phyloP scores from a whole-genome alignment of 2,888 invertebrate genomes.

The Tetragonula carbonaria region DNA sequence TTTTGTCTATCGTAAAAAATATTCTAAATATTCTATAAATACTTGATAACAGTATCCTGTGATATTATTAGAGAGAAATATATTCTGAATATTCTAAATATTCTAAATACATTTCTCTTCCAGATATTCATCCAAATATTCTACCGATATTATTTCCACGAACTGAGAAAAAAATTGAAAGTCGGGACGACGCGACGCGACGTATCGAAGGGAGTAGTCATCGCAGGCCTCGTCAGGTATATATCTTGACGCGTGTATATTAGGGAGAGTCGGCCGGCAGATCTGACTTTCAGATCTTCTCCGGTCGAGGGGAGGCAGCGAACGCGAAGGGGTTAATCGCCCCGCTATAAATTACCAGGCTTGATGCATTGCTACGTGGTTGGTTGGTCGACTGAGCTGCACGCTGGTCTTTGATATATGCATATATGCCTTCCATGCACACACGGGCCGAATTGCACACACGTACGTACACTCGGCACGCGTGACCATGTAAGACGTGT shows the following conservation, averaged over 20 bases:
- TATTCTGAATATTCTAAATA: too few species aligned
- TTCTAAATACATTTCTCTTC: too few species aligned
- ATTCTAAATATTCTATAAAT: too few species aligned
- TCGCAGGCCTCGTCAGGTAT: constrained; percentile 22
- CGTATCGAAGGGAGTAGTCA: constrained; percentile 24
- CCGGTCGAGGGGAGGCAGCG: constrained; percentile 47
- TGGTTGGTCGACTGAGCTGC: constrained; percentile 74
- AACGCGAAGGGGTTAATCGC: constrained; percentile 76
- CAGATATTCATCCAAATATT: too few species aligned
- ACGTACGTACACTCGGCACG: not conserved
- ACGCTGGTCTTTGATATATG: constrained; percentile 73
- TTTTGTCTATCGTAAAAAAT: too few species aligned
- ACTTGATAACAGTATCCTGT: too few species aligned
- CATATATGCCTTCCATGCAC: constrained; percentile 49
- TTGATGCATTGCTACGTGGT: constrained; percentile 79
- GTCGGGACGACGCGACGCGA: not conserved
- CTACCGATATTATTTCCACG: too few species aligned
- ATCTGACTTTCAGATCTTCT: constrained; percentile 79
- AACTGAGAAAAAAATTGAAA: not conserved
- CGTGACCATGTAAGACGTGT: constrained; percentile 43
- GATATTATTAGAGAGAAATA: too few species aligned
- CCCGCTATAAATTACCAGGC: constrained; percentile 79
- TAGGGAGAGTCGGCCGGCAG: constrained; percentile 58
- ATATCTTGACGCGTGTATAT: constrained; percentile 56
- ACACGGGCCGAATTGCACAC: constrained; percentile 5